Base-by-base conservation (phyloP, 2,113 vertebrate species). In the Spea multiplicata region DNA sequence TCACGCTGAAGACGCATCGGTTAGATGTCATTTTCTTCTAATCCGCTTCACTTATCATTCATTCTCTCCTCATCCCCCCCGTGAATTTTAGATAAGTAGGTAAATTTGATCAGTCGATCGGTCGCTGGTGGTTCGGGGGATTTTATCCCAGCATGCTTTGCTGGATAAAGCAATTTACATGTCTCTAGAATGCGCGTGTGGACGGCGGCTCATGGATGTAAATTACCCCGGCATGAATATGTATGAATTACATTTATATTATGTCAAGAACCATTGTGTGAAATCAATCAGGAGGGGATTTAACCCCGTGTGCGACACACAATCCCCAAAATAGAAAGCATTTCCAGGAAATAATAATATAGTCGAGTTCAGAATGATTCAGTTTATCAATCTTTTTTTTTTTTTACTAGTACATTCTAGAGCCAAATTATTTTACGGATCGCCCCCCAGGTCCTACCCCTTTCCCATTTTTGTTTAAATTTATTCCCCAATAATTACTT, bases 141-240 rank as follows among this genome's bases (percentile, higher is more conserved):
- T 44, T 12, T 6, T 6, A 45, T 73, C 71, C 71, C 71, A 73
- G 53, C 53, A 73, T 61, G 71, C 71, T 46, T 47, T 73, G 71
- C 55, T 44, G 47, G 53, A 73, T 73, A 73, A 73, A 73, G 44
- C 55, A 61, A 61, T 73, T 73, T 14, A 46, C 70, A 14, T 13
- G 50, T 72, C 70, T 45, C 52, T 13, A n/a, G 47, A 6, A 8
- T 61, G 10, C 5, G 70, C n/a, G 7, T 71, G 50, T 55, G n/a
- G 9, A 55, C 10, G 50, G 0, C 52, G 10, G 70, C 16, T 73
- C 55, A n/a, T 44, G 47, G 44, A 73, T 73, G 71, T 45, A 59
- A 61, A 73, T 59, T 30, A 61, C 3, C n/a, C 30, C 44, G 3
- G 8, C 49, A 12, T 73, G 71, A 73, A 73, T 73, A 73, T 73